Base-by-base conservation (phyloP, 1,140 invertebrate genomes). In the Berghia stephanieae region DNA sequence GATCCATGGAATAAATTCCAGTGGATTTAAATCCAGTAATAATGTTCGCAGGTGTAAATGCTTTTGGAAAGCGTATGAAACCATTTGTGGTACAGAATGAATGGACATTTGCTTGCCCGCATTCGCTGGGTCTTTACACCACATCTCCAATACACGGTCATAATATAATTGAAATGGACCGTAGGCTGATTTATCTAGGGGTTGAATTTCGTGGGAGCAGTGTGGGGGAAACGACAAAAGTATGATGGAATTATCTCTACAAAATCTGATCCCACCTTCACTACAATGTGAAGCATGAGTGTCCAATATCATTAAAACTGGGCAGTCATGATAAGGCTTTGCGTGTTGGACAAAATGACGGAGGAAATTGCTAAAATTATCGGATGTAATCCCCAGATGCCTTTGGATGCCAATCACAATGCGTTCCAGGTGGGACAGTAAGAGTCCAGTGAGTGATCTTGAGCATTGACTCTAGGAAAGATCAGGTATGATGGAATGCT, bases 191-290 rank as follows among this genome's bases (percentile, higher is more conserved):
- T 67, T 40, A 66, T 85, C 82, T 27, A 84, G 74, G 18, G 82
- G 79, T 49, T 86, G 83, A 34, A 83, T 31, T 57, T 78, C 80
- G 73, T 86, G 80, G 38, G 78, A 80, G 66, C 83, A 85, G 67
- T 83, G 83, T 18, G 82, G 79, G 6, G 82, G 81, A 75, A 85
- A 75, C 36, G 73, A 57, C 0, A 83, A 46, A 70, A 84, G 55
- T 36, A 78, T 68, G 3, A 84, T 78, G 16, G 74, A 68, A 78
- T 81, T 80, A 4, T 78, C 70, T 63, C 79, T 84, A 0, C 79
- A 81, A 80, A 76, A 87, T 68, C 86, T 81, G 21, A 86, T 77
- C 71, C 76, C 77, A 57, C 84, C 80, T 70, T 88, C 8, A 31
- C 73, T 67, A 13, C 80, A 52, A 75, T 84, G 83, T 18, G 81